Conservation (phyloP, 2,888 invertebrate genomes). For the Diarsia rubi region DNA sequence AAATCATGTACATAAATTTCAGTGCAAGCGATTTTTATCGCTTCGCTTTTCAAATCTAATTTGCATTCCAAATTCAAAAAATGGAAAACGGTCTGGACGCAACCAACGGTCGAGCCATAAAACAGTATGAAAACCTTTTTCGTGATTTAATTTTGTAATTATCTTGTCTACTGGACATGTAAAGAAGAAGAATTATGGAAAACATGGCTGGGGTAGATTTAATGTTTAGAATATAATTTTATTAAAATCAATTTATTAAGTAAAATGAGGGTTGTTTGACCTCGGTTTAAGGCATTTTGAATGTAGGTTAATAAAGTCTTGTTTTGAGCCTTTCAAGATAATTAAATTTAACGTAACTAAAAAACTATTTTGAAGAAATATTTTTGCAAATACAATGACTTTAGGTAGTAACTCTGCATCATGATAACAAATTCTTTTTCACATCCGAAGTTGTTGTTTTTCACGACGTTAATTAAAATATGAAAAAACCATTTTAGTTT, state of each 20-base stretch:
- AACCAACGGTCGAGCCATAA: slow-evolving; percentile 51
- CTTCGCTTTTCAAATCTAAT: slow-evolving; percentile 64
- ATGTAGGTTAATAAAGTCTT: no score
- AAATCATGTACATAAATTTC: slow-evolving; percentile 59
- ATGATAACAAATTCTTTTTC: neutral
- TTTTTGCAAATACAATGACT: neutral
- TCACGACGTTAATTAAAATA: neutral
- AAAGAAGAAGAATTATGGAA: slow-evolving; percentile 4
- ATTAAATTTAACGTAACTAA: no score
- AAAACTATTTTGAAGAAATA: no score
- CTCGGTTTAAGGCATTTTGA: neutral
- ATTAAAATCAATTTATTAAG: slow-evolving; percentile 5
- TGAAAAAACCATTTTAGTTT: slow-evolving; percentile 27
- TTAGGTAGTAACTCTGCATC: neutral
- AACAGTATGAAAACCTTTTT: slow-evolving; percentile 61
- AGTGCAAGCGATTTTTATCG: slow-evolving; percentile 59
- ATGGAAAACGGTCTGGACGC: slow-evolving; percentile 67
- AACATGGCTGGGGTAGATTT: slow-evolving; percentile 4
- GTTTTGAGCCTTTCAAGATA: neutral
- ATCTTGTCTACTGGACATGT: slow-evolving; percentile 66
- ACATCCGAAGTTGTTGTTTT: neutral
- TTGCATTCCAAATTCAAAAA: slow-evolving; percentile 71
- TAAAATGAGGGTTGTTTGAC: neutral
- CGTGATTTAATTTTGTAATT: slow-evolving; percentile 74
- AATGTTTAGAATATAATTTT: slow-evolving; percentile 13